Conservation (phyloP, 1,140 invertebrate species). For the Macrobrachium nipponense region DNA sequence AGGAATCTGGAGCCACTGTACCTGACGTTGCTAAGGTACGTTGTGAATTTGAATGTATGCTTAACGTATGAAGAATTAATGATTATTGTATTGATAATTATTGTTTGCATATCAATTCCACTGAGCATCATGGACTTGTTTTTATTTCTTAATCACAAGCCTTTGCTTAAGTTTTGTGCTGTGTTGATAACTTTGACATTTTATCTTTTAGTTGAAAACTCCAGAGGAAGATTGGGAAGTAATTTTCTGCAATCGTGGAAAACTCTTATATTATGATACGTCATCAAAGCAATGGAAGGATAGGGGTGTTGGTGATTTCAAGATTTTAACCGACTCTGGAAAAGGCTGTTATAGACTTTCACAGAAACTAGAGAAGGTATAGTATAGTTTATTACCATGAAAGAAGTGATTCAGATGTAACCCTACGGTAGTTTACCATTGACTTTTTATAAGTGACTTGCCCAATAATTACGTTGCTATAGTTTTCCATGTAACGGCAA, state of each 20-base stretch:
- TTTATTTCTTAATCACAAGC: no score
- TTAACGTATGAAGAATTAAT: background rate
- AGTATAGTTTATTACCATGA: background rate
- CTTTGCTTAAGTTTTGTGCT: no score
- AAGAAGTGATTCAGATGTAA: background rate
- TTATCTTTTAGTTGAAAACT: constrained; percentile 76
- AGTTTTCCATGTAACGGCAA: no score
- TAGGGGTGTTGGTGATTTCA: constrained; percentile 85
- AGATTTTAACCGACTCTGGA: constrained; percentile 75
- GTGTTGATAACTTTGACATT: background rate
- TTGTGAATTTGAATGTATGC: background rate
- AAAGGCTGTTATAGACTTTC: constrained; percentile 46
- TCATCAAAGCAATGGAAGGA: constrained; percentile 86
- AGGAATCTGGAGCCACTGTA: constrained; percentile 70
- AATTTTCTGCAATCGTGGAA: constrained; percentile 69
- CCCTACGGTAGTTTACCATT: background rate
- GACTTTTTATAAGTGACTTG: background rate
- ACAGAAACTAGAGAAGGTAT: constrained; percentile 54
- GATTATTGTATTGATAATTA: background rate
- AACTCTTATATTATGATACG: constrained; percentile 77
- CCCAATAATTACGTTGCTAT: no score
- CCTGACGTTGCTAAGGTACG: constrained; percentile 77
- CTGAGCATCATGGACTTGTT: no score
- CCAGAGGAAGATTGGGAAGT: constrained; percentile 71
- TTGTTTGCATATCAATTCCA: background rate